Evolutionary conservation across 2,113 vertebrate genomes (phyloP).

Genomic region (Psilopsiagon aymara): DNA sequence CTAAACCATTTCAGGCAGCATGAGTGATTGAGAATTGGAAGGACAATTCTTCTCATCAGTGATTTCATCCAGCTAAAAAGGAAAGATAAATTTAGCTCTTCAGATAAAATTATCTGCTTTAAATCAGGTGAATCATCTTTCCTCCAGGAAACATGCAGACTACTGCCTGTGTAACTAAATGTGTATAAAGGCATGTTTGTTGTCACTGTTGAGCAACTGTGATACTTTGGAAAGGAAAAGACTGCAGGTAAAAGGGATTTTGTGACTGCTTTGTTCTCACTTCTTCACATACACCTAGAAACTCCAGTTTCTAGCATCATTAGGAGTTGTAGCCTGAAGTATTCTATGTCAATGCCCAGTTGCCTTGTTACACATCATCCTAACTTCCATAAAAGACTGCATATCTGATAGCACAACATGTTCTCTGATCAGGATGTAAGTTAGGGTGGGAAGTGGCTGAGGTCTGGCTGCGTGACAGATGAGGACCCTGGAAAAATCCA

Average conservation of each 20-base stretch:
- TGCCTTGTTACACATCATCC: neutral
- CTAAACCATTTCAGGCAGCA: neutral
- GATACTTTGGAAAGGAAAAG: neutral
- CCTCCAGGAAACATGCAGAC: slow-evolving; percentile 10
- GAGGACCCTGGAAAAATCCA: neutral
- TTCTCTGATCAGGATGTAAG: neutral
- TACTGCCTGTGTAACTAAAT: neutral
- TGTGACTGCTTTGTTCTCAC: neutral
- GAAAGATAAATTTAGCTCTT: slow-evolving; percentile 28
- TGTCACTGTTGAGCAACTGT: slow-evolving; percentile 6
- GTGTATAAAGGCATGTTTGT: neutral
- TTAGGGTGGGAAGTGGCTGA: neutral
- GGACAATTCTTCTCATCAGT: neutral
- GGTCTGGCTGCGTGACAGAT: neutral
- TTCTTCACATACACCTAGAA: neutral
- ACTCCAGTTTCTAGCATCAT: neutral
- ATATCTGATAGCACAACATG: neutral
- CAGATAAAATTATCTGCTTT: slow-evolving; percentile 35
- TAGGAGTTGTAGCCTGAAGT: neutral
- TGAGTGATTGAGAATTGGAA: neutral
- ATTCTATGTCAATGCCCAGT: neutral
- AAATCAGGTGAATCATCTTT: slow-evolving; percentile 43
- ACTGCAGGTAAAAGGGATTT: neutral
- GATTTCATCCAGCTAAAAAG: slow-evolving; percentile 14
- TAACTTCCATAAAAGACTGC: neutral